phyloP scores from a whole-genome alignment of 1,140 invertebrate species.

The Brachionus angularis region DNA sequence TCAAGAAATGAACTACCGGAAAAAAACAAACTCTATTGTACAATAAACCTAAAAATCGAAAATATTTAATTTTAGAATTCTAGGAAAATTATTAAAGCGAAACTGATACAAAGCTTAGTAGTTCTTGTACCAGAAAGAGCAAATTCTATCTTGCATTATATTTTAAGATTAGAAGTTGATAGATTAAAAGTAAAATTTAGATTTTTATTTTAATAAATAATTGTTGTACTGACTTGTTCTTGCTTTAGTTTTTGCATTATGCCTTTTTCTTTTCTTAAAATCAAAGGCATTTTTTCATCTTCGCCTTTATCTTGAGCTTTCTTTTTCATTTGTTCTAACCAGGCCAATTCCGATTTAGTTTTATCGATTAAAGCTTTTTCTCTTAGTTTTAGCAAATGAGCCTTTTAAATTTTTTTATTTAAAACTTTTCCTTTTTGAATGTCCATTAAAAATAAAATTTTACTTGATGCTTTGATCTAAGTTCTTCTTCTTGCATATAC shows the following conservation, averaged over 20 bases:
- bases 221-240: conserved; percentile 54
- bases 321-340: conserved; percentile 62
- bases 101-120: too few relatives aligned
- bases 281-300: conserved; percentile 61
- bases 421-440: not conserved
- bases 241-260: conserved; percentile 59
- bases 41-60: too few relatives aligned
- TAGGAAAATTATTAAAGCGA: too few relatives aligned
- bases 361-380: conserved; percentile 64
- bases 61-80: too few relatives aligned
- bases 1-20: too few relatives aligned
- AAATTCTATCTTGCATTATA: too few relatives aligned
- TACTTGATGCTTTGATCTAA: conserved; percentile 55
- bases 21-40: too few relatives aligned
- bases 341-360: conserved; percentile 62
- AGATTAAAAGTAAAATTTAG: too few relatives aligned
- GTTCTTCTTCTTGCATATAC: conserved; percentile 56
- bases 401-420: not conserved
- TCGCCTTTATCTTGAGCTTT: conserved; percentile 53
- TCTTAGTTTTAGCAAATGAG: conserved; percentile 58
- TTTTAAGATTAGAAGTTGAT: too few relatives aligned
- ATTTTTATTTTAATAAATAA: too few relatives aligned
- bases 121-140: too few relatives aligned
- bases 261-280: conserved; percentile 62
- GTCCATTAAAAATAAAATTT: not conserved